phyloP scores from a whole-genome alignment of 2,113 vertebrate species.

The Castor canadensis region DNA sequence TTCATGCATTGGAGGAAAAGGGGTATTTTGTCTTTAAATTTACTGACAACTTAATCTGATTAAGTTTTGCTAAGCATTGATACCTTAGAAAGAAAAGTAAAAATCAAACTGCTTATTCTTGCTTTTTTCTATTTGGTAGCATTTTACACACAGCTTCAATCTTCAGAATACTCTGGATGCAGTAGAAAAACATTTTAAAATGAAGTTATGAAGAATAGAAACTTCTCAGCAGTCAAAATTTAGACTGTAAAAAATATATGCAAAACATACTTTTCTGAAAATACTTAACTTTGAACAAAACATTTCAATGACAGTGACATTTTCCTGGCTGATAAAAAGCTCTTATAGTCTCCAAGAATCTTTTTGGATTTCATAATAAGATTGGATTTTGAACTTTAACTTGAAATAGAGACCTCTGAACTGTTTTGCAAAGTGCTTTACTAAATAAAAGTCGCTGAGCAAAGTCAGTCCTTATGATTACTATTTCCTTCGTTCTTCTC shows the following conservation, averaged over 20 bases:
- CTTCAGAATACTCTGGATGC: constrained; percentile 85
- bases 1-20: constrained; percentile 54
- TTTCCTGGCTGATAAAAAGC: background rate
- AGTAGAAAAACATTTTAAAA: constrained; percentile 87
- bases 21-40: constrained; percentile 47
- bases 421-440: background rate
- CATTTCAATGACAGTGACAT: constrained; percentile 56
- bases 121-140: constrained; percentile 82
- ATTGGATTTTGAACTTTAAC: background rate
- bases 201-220: constrained; percentile 88
- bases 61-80: constrained; percentile 65
- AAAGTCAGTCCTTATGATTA: background rate
- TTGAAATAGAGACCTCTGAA: background rate
- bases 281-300: constrained; percentile 87
- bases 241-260: constrained; percentile 90
- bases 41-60: constrained; percentile 62
- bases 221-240: constrained; percentile 87
- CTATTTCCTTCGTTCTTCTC: background rate
- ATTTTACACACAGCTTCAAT: constrained; percentile 87
- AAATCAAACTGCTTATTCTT: constrained; percentile 85
- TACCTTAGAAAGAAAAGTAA: constrained; percentile 82
- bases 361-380: constrained; percentile 10
- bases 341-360: background rate
- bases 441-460: background rate
- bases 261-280: constrained; percentile 87